Conservation (phyloP, 2,888 invertebrate species). For the Graphium colonna region DNA sequence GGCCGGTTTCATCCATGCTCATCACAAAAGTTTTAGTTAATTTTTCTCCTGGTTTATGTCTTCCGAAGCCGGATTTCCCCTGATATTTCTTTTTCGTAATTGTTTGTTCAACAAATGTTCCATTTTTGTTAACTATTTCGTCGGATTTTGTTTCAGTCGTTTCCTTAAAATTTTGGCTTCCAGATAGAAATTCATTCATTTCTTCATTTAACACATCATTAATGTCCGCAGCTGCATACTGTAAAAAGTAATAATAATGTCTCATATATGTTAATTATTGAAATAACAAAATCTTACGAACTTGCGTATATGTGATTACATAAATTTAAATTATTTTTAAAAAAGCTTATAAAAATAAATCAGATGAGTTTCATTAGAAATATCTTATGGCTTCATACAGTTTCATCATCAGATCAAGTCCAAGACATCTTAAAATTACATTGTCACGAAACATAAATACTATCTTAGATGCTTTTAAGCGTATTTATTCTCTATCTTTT, state of each 20-base stretch:
- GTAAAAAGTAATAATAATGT: constrained; percentile 18
- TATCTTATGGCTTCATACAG: no score
- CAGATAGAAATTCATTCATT: constrained; percentile 24
- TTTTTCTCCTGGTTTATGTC: constrained; percentile 33
- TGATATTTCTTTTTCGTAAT: constrained; percentile 36
- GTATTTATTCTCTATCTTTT: no score
- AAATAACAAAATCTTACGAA: neutral
- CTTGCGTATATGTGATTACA: no score
- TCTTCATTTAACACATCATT: constrained; percentile 28
- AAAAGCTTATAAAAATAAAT: no score
- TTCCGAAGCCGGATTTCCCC: constrained; percentile 25
- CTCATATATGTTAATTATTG: neutral
- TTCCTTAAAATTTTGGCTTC: constrained; percentile 31
- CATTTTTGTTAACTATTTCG: constrained; percentile 33
- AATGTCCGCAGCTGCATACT: constrained; percentile 45
- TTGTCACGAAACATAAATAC: no score
- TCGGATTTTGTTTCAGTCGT: constrained; percentile 36
- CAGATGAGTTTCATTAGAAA: no score
- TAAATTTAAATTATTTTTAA: neutral
- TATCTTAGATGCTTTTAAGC: no score
- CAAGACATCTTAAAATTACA: no score
- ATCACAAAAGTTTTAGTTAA: constrained; percentile 39
- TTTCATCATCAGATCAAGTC: no score
- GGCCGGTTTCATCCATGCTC: constrained; percentile 42
- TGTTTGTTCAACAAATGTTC: constrained; percentile 36